Base-by-base conservation (phyloP, 2,797 vertebrate species). In the Lemur catta region DNA sequence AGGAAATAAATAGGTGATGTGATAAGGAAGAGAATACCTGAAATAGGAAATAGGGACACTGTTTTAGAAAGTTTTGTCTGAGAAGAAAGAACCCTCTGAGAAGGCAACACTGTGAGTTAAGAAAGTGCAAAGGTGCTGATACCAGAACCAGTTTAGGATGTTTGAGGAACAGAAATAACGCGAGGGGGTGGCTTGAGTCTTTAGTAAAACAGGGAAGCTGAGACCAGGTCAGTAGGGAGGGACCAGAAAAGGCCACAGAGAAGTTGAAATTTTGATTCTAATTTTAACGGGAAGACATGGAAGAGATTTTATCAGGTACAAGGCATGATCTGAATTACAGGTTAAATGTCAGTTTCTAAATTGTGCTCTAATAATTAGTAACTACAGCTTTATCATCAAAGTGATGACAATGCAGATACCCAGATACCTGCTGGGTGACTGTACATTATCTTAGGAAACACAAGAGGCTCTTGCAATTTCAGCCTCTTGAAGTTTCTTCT, bases 31-130 rank as follows among this genome's bases (percentile, higher is more conserved):
- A 43, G n/a, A 30, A 24, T 7, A 17, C 6, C 13, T 57, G 43
- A 33, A 41, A 0, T 18, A 52, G 22, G 1, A 22, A 48, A 0
- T 9, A 65, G 26, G 2, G 35, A 9, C 0, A 41, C 18, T n/a
- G 2, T 63, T 61, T 87, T 38, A 80, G 74, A 57, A 69, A 55
- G 6, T 22, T 3, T 13, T 6, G 6, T 41, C 22, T 26, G 4
- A 12, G 20, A 38, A 63, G n/a, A 65, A 80, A 81, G 46, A 50
- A 35, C 65, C 9, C 57, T 84, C n/a, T 43, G 35, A 71, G 28
- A 55, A 50, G n/a, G 43, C 14, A 15, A 20, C 13, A 12, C 30
- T 78, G 59, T 30, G 35, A 50, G 43, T 38, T 24, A 55, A 84
- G 50, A 78, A 20, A 57, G 24, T 57, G 35, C 9, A 22, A 82